A percentile compares a stretch with the other conserved stretches of the same genome.
phyloP scores from a whole-genome alignment of 1,140 invertebrate genomes.

The Pseudomyrmex pallidus region DNA sequence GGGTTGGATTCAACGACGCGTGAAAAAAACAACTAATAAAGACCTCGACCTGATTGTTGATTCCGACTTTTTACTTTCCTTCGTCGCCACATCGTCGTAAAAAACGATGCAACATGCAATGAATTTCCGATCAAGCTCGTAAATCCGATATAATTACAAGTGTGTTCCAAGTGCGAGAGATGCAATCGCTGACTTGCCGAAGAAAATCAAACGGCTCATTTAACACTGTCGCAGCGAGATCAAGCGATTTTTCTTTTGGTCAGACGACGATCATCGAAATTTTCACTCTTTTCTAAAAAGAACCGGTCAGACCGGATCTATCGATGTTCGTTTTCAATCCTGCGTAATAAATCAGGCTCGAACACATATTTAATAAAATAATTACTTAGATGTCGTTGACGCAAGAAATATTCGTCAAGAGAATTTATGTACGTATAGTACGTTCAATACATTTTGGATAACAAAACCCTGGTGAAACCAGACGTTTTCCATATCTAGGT shows the following conservation, averaged over 20 bases:
- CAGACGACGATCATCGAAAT: not conserved
- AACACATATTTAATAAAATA: not conserved
- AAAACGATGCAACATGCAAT: slow-evolving; percentile 7
- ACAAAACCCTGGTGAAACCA: slow-evolving; percentile 65
- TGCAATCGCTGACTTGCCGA: not conserved
- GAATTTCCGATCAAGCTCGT: not conserved
- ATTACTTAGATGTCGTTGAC: not conserved
- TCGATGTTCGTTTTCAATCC: not conserved
- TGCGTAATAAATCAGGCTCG: not conserved
- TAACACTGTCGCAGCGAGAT: not conserved
- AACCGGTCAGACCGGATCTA: slow-evolving; percentile 53
- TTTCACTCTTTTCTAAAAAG: slow-evolving; percentile 62
- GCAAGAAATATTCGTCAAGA: not conserved
- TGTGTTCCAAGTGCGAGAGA: slow-evolving; percentile 8
- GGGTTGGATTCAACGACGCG: slow-evolving; percentile 61
- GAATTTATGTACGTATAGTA: not conserved
- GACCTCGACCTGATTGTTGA: slow-evolving; percentile 52
- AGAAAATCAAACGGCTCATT: slow-evolving; percentile 23
- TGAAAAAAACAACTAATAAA: slow-evolving; percentile 59
- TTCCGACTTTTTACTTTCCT: slow-evolving; percentile 53
- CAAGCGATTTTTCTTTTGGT: not conserved
- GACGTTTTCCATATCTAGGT: slow-evolving; percentile 62
- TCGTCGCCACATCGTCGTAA: not conserved
- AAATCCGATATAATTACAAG: slow-evolving; percentile 8
- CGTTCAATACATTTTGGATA: not conserved